A percentile compares a stretch with the other conserved stretches of the same genome.
These are phyloP conservation scores for Grammomys surdaster DNA, from an alignment of 2,113 vertebrate genomes.

Conservation along the genomic window DNA sequence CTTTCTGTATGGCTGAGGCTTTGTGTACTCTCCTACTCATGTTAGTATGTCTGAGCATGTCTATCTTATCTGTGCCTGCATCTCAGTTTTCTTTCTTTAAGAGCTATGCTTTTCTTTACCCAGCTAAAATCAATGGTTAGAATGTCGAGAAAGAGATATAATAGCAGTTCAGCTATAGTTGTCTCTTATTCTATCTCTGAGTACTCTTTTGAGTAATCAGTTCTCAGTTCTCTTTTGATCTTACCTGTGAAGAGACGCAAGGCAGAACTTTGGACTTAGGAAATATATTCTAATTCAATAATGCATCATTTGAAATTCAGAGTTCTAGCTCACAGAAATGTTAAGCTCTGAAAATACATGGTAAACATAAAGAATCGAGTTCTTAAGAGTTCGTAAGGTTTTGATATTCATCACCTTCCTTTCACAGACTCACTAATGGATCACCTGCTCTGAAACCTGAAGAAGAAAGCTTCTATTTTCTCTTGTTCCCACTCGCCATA, in stretches of 20 bases:
- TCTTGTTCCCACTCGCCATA: slow-evolving; percentile 76
- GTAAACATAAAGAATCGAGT: slow-evolving; percentile 24
- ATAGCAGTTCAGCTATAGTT: background rate
- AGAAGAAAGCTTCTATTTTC: slow-evolving; percentile 7
- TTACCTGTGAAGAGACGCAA: background rate
- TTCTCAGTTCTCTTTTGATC: background rate
- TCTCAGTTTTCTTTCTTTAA: background rate
- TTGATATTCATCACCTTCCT: slow-evolving; percentile 18
- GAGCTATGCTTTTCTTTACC: background rate
- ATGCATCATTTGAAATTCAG: slow-evolving; percentile 30
- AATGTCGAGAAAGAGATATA: background rate
- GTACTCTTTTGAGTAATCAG: background rate
- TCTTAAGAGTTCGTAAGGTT: slow-evolving; percentile 40
- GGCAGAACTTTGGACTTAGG: slow-evolving; percentile 1
- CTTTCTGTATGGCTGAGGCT: background rate
- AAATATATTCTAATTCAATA: slow-evolving; percentile 23
- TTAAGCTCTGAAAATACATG: slow-evolving; percentile 17
- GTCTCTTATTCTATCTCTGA: background rate
- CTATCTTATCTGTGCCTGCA: background rate
- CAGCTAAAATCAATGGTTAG: background rate
- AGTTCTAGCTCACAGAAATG: background rate
- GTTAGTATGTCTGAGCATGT: background rate
- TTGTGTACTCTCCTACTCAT: background rate
- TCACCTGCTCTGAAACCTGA: background rate
- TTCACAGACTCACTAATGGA: slow-evolving; percentile 35